Evolutionary conservation across 2,888 invertebrate species (phyloP).

Genomic region (Hofmannophila pseudospretella): DNA sequence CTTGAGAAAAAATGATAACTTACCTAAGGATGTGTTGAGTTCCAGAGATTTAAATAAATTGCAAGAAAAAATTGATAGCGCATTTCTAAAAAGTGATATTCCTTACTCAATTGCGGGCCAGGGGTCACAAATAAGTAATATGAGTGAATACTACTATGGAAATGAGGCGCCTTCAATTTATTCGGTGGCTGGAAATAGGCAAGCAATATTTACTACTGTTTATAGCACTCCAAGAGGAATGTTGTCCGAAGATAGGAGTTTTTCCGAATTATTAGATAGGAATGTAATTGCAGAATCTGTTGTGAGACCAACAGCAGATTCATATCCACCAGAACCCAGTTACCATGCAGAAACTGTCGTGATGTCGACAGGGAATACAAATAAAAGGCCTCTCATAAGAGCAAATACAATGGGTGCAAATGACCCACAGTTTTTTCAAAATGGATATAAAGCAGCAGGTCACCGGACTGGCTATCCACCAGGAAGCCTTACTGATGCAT

Average conservation of each 20-base stretch:
- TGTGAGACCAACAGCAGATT: conserved; percentile 47
- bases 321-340: conserved; percentile 75
- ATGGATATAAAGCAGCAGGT: conserved; percentile 82
- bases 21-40: conserved; percentile 41
- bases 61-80: conserved; percentile 46
- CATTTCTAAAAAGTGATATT: conserved; percentile 48
- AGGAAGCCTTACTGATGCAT: conserved; percentile 86
- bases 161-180: conserved; percentile 83
- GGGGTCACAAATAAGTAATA: conserved; percentile 48
- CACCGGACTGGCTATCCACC: conserved; percentile 84
- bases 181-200: conserved; percentile 85
- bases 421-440: conserved; percentile 76
- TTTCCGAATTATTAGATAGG: conserved; percentile 83
- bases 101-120: conserved; percentile 41
- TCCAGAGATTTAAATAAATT: conserved; percentile 49
- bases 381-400: conserved; percentile 73
- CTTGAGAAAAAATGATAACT: conserved; percentile 39
- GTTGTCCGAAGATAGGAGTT: conserved; percentile 79
- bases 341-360: conserved; percentile 78
- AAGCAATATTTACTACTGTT: conserved; percentile 84
- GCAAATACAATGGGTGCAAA: conserved; percentile 75
- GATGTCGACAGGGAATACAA: conserved; percentile 52
- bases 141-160: conserved; percentile 63
- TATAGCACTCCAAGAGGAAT: conserved; percentile 83
- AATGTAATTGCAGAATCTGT: conserved; percentile 66